Conservation (phyloP, 1,140 invertebrate species). For the Saccostrea cuccullata region DNA sequence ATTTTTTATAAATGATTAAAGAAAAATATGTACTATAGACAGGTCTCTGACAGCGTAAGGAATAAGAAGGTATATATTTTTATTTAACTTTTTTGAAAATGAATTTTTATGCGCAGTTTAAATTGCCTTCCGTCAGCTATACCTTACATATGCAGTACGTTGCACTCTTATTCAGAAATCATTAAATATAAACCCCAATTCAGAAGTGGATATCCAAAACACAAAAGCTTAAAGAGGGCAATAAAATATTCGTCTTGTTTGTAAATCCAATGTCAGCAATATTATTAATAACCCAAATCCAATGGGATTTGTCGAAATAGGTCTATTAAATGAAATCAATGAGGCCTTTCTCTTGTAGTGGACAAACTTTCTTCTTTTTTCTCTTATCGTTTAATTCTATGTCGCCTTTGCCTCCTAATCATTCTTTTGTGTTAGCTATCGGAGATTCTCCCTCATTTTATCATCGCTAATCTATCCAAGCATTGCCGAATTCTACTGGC, state of each 20-base stretch:
- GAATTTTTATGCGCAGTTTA: too few relatives aligned
- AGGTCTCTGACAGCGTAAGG: too few relatives aligned
- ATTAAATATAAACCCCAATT: neutral
- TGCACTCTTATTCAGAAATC: neutral
- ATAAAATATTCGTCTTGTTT: slow-evolving; percentile 33
- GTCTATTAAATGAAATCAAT: slow-evolving; percentile 17
- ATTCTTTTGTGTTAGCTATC: slow-evolving; percentile 31
- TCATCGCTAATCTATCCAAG: slow-evolving; percentile 31
- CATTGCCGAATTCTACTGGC: neutral
- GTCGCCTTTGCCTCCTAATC: slow-evolving; percentile 10
- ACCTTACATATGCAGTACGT: neutral
- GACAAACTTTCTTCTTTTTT: slow-evolving; percentile 8
- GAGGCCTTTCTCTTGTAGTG: neutral
- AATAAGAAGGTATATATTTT: too few relatives aligned
- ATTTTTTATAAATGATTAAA: too few relatives aligned
- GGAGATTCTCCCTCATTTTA: slow-evolving; percentile 18
- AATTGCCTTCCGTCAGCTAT: neutral
- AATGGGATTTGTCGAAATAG: slow-evolving; percentile 4
- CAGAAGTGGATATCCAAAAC: neutral
- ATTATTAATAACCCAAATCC: slow-evolving; percentile 34
- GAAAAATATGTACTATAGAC: too few relatives aligned
- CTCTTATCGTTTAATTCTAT: slow-evolving; percentile 19
- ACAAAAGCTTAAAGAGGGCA: neutral
- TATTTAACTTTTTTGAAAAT: too few relatives aligned
- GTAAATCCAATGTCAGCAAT: slow-evolving; percentile 21